Base-by-base conservation (phyloP, 2,113 vertebrate species). In the Aspidoscelis tigris region DNA sequence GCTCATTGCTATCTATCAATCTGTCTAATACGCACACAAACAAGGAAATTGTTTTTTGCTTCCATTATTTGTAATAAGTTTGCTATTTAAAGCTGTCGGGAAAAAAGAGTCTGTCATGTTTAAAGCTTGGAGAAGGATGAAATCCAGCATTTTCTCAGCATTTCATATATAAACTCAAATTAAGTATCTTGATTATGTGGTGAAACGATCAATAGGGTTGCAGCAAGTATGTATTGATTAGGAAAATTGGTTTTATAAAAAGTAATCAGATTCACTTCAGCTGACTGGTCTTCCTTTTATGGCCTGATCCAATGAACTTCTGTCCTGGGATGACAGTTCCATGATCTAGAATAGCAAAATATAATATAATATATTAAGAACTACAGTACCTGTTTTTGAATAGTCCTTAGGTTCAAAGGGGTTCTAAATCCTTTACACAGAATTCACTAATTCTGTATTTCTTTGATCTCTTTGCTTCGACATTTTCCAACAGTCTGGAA, bases 151-250 rank as follows among this genome's bases (percentile, higher is more conserved):
- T 77, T 81, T 77, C 41, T 11, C 39, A 39, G 76, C 14, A 66
- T 84, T 65, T 88, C 20, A 20, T 81, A 58, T 7, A 20, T 78
- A 81, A 90, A 47, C 22, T 78, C 61, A 82, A 84, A 76, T 14
- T 78, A 91, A 88, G 83, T 87, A 75, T 58, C 43, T 86, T 86
- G 81, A 84, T 93, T 84, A 72, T 81, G 20, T 87, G 81, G 58
- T 88, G 72, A 86, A 90, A 39, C 65, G 91, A 75, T 86, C 76
- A 76, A 0, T 90, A 92, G 74, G 86, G 83, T 71, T 80, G 81
- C 82, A 75, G 33, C 66, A 71, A 71, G 43, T 91, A 26, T 87
- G 20, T 83, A 82, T 78, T 89, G 84, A 84, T 91, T 86, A 87
- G 5, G 68, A 0, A 0, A 76, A 20, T 8, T 82, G 3, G 47